Conservation (phyloP, 1,140 invertebrate genomes). For the Leptopilina boulardi region DNA sequence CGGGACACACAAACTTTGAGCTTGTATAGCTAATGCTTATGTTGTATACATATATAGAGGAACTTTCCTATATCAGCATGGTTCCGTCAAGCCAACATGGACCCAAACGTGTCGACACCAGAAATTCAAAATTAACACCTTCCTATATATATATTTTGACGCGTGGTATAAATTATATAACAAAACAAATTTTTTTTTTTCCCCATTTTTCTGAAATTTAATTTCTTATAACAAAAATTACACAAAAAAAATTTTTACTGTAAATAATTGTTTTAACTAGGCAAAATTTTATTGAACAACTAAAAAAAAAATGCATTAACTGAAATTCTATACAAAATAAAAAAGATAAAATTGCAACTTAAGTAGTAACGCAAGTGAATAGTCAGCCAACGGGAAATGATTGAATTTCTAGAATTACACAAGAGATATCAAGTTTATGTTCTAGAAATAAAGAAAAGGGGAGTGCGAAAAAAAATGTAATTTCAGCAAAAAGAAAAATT, state of each 20-base stretch:
- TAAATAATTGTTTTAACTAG: too few species aligned
- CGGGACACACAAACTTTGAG: neutral
- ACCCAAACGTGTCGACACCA: neutral
- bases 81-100: neutral
- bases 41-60: neutral
- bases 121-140: neutral
- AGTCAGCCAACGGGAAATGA: neutral
- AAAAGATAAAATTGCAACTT: too few species aligned
- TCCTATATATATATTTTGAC: too few species aligned
- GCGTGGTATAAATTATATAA: too few species aligned
- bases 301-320: too few species aligned
- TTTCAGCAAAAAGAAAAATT: neutral
- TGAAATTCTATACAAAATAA: too few species aligned
- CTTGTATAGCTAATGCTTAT: conserved; percentile 15
- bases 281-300: too few species aligned
- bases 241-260: too few species aligned
- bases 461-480: neutral
- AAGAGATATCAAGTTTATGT: too few species aligned
- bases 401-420: neutral
- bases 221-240: too few species aligned
- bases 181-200: too few species aligned
- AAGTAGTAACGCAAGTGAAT: neutral
- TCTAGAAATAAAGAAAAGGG: neutral
- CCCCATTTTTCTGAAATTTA: too few species aligned
- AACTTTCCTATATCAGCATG: conserved; percentile 29